Conservation (phyloP, 2,797 vertebrate genomes). For the Eulemur albifrons region DNA sequence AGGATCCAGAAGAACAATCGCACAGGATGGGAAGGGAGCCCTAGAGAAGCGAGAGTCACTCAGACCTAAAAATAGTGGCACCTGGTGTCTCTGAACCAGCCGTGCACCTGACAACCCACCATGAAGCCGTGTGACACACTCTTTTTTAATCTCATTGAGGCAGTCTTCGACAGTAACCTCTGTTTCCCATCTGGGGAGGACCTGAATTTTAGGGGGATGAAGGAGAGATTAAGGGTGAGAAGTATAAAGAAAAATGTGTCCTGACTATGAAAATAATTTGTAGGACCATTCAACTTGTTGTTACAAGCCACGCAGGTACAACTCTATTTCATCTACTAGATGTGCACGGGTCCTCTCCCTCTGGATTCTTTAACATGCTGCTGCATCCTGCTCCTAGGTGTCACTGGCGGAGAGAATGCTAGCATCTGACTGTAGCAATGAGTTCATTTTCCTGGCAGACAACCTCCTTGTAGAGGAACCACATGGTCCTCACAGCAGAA, state of each 20-base stretch:
- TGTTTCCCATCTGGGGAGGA: neutral
- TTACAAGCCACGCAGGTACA: neutral
- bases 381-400: neutral
- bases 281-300: neutral
- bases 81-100: neutral
- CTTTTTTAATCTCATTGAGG: neutral
- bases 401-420: neutral
- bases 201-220: neutral
- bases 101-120: neutral
- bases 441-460: neutral
- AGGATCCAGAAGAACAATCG: neutral
- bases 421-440: neutral
- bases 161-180: neutral
- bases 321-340: neutral
- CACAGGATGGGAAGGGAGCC: neutral
- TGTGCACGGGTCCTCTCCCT: rapidly evolving
- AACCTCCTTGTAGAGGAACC: neutral
- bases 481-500: neutral
- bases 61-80: neutral
- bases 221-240: neutral
- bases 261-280: neutral
- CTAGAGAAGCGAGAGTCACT: neutral
- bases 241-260: neutral
- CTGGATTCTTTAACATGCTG: neutral
- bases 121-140: neutral